Percentiles rank a stretch among this genome's conserved stretches.
phyloP scores from a whole-genome alignment of 2,113 vertebrate genomes.

The Barbus barbus region DNA sequence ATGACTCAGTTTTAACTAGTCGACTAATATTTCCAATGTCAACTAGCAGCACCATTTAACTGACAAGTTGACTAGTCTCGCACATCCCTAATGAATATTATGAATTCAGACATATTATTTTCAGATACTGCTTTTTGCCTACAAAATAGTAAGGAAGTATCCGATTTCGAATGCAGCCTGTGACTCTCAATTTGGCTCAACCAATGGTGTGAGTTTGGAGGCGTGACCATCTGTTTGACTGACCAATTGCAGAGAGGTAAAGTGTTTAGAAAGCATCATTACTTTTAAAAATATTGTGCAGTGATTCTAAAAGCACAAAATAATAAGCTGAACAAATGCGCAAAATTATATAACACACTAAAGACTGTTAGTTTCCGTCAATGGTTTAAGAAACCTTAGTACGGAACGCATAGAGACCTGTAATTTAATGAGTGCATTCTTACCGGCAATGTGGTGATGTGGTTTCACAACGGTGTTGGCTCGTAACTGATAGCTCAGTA shows the following conservation, averaged over 20 bases:
- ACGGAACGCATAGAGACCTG: conserved; percentile 1
- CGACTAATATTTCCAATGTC: too few relatives aligned
- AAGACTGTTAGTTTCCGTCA: neutral
- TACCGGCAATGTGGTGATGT: conserved; percentile 28
- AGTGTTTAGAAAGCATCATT: neutral
- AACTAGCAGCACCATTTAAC: too few relatives aligned
- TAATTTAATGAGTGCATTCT: conserved; percentile 26
- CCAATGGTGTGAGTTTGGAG: neutral
- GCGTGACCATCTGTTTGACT: neutral
- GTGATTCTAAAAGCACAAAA: neutral
- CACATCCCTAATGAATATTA: too few relatives aligned
- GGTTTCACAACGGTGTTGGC: conserved; percentile 32
- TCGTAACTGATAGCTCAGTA: conserved; percentile 41
- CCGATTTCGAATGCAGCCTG: too few relatives aligned
- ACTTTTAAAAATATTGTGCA: neutral
- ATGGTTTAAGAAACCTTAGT: neutral
- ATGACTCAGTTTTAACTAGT: too few relatives aligned
- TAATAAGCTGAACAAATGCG: neutral
- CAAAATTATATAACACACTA: neutral
- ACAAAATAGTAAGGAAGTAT: too few relatives aligned
- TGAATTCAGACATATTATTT: too few relatives aligned
- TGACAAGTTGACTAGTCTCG: too few relatives aligned
- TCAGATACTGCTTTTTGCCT: too few relatives aligned
- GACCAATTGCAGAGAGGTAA: neutral
- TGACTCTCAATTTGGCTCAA: neutral